Evolutionary conservation across 30 jellyfish, hydroid and myxozoan genomes (phyloP).

Genomic region (Sanderia malayensis): DNA sequence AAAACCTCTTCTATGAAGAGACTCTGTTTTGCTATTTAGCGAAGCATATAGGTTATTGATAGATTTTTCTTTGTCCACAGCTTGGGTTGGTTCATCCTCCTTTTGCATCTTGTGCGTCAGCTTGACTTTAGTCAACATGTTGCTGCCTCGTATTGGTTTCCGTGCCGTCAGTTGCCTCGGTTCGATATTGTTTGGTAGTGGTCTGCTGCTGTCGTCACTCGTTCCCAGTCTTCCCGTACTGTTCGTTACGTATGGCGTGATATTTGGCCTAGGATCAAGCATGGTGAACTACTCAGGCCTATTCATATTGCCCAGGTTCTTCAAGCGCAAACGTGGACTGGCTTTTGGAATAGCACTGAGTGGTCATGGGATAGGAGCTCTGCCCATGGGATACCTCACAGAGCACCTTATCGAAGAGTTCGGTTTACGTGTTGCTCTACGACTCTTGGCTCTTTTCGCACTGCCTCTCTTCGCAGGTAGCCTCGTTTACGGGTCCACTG

Average conservation of each 20-base stretch:
- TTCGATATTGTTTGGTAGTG: conserved; percentile 39
- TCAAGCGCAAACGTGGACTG: conserved; percentile 41
- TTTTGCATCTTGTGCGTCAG: conserved; percentile 35
- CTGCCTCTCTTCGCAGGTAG: conserved; percentile 50
- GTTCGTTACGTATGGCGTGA: conserved; percentile 43
- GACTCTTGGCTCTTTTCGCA: conserved; percentile 37
- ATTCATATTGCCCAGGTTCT: conserved; percentile 45
- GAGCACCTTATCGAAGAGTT: conserved; percentile 25
- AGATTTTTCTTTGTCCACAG: conserved; percentile 14
- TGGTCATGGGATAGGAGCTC: conserved; percentile 68
- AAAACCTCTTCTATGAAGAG: too few species aligned
- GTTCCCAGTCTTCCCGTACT: conserved; percentile 18
- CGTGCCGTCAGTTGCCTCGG: conserved; percentile 68
- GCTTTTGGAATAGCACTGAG: conserved; percentile 59
- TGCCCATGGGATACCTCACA: conserved; percentile 47
- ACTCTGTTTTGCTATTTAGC: too few species aligned
- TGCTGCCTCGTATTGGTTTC: conserved; percentile 55
- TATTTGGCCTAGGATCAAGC: conserved; percentile 54
- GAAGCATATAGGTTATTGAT: too few species aligned
- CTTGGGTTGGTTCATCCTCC: conserved; percentile 70
- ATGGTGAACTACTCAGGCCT: conserved; percentile 36
- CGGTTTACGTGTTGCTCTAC: conserved; percentile 45
- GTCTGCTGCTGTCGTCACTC: conserved; percentile 47
- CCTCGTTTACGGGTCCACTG: conserved; percentile 40
- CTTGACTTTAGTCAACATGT: conserved; percentile 32